phyloP scores from a whole-genome alignment of 2,113 vertebrate species.

The Neodon shergylaensis region DNA sequence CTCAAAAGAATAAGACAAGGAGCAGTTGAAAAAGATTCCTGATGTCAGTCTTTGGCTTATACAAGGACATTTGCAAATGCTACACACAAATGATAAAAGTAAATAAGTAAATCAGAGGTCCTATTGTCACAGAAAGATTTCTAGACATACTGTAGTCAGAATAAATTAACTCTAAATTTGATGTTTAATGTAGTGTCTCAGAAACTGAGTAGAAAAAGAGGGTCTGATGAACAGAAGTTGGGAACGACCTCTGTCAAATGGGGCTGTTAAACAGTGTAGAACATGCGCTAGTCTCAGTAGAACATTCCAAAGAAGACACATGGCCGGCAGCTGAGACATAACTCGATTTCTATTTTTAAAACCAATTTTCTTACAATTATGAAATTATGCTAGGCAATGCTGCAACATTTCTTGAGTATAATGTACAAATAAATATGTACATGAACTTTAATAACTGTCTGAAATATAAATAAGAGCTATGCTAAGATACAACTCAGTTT shows the following conservation, averaged over 20 bases:
- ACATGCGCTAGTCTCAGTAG: background rate
- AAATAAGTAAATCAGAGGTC: background rate
- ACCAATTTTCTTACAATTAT: background rate
- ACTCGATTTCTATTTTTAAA: background rate
- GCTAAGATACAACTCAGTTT: background rate
- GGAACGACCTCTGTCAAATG: background rate
- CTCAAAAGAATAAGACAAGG: too few relatives aligned
- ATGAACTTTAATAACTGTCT: background rate
- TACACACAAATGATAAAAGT: background rate
- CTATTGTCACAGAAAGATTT: background rate
- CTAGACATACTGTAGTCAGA: background rate
- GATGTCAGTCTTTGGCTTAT: background rate
- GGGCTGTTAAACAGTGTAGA: background rate
- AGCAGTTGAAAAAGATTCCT: background rate
- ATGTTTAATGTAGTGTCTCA: background rate
- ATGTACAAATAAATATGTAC: background rate
- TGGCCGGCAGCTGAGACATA: background rate
- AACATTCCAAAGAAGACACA: background rate
- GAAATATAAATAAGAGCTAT: background rate
- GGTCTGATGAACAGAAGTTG: background rate
- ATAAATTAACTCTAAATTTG: background rate
- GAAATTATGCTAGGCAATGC: background rate
- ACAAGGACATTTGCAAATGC: background rate
- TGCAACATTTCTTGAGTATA: conserved; percentile 6
- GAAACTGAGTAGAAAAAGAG: background rate